Evolutionary conservation across 1,140 invertebrate species (phyloP).

Genomic region (Drosophila ogumai): DNA sequence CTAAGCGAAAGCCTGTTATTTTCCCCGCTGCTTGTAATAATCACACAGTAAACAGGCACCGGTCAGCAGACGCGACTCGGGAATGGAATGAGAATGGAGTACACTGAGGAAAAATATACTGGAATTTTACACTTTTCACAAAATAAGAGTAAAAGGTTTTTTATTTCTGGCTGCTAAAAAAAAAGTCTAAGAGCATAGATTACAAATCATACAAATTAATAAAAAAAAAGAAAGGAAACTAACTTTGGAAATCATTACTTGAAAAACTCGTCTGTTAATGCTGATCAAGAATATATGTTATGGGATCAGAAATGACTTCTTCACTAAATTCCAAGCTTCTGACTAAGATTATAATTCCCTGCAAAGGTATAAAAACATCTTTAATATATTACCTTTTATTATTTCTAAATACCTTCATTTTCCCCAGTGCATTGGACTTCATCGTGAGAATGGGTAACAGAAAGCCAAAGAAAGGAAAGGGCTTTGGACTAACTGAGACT

Average conservation of each 20-base stretch:
- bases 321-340: no score
- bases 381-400: not conserved
- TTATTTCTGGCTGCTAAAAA: not conserved
- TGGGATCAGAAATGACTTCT: no score
- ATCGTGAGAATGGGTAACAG: conserved; percentile 65
- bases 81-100: not conserved
- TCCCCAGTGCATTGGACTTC: conserved; percentile 11
- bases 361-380: not conserved
- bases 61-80: conserved; percentile 10
- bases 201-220: no score
- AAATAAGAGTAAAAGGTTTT: not conserved
- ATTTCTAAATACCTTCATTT: not conserved
- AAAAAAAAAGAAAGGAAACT: no score
- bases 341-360: no score
- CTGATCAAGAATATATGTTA: no score
- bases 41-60: conserved; percentile 78
- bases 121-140: not conserved
- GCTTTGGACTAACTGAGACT: conserved; percentile 58
- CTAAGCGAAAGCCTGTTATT: conserved; percentile 81
- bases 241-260: no score
- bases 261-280: no score
- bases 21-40: conserved; percentile 75
- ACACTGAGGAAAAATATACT: not conserved
- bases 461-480: conserved; percentile 68
- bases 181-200: not conserved